These are phyloP conservation scores for Heliothis subflexa DNA, from an alignment of 1,140 invertebrate species.

Conservation along the genomic window DNA sequence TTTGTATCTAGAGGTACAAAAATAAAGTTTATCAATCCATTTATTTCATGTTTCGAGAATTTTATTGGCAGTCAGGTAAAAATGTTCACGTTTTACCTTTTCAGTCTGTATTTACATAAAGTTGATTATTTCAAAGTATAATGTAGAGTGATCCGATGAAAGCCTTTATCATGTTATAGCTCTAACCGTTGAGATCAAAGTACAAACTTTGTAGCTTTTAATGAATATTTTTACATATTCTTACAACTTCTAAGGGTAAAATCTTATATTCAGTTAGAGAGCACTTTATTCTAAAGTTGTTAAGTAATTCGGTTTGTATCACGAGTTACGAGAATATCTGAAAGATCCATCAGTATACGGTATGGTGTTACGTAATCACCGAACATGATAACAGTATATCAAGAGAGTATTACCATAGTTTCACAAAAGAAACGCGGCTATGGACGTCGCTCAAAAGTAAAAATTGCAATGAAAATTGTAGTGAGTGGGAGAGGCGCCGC, in stretches of 20 bases:
- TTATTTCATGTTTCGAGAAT: too few relatives aligned
- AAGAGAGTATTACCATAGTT: slow-evolving; percentile 7
- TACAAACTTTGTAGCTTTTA: slow-evolving; percentile 26
- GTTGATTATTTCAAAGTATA: slow-evolving; percentile 6
- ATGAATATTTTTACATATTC: slow-evolving; percentile 41
- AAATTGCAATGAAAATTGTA: slow-evolving; percentile 49
- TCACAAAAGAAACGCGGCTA: slow-evolving; percentile 44
- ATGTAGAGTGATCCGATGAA: slow-evolving; percentile 6
- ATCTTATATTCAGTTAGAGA: slow-evolving; percentile 3
- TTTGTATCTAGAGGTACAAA: too few relatives aligned
- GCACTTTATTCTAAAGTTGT: background rate
- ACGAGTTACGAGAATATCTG: background rate
- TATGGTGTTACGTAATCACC: background rate
- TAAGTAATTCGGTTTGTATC: slow-evolving; percentile 1
- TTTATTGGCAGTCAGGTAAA: too few relatives aligned
- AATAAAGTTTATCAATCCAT: too few relatives aligned
- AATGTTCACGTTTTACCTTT: background rate
- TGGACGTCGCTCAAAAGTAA: slow-evolving; percentile 49
- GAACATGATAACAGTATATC: slow-evolving; percentile 15
- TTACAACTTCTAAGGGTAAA: slow-evolving; percentile 25
- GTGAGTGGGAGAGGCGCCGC: slow-evolving; percentile 60
- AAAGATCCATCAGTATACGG: slow-evolving; percentile 1
- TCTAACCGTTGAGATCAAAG: slow-evolving; percentile 7
- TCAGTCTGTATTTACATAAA: background rate
- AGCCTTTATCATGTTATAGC: slow-evolving; percentile 14